Conservation (phyloP, 1,140 invertebrate species). For the Thaumatotibia leucotreta region DNA sequence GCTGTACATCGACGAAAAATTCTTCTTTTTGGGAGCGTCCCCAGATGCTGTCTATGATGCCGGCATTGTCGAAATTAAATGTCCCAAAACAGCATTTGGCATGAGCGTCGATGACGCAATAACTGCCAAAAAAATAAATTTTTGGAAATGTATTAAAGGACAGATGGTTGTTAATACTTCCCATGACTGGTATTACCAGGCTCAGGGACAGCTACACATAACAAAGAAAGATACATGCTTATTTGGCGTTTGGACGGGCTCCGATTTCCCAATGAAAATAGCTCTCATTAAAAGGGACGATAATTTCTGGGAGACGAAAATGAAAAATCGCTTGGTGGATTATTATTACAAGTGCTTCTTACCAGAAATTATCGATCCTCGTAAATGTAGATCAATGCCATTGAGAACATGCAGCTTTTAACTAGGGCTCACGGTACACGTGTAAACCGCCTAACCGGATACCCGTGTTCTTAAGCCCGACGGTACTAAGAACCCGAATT, state of each 20-base stretch:
- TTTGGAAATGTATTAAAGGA: neutral
- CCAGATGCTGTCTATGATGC: conserved; percentile 13
- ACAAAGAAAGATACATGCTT: conserved; percentile 19
- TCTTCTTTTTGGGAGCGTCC: conserved; percentile 15
- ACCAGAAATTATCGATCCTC: conserved; percentile 9
- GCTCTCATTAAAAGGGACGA: conserved; percentile 21
- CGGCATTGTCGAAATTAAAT: conserved; percentile 10
- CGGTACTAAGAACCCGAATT: no score
- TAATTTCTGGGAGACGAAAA: conserved; percentile 16
- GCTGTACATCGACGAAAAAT: conserved; percentile 17
- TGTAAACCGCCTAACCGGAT: no score
- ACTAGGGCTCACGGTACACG: no score
- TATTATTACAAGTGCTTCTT: conserved; percentile 19
- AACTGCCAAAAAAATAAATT: neutral
- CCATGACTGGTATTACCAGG: conserved; percentile 23
- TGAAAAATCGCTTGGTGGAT: conserved; percentile 12
- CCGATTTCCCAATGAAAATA: conserved; percentile 15
- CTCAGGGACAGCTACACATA: conserved; percentile 27
- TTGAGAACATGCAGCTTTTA: conserved; percentile 17
- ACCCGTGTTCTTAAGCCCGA: no score
- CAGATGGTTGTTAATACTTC: neutral
- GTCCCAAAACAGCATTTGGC: neutral
- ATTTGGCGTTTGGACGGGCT: conserved; percentile 23
- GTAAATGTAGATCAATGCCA: neutral
- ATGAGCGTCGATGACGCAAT: neutral